These are phyloP conservation scores for Corynorhinus townsendii DNA, from an alignment of 2,113 vertebrate genomes.

Conservation along the genomic window DNA sequence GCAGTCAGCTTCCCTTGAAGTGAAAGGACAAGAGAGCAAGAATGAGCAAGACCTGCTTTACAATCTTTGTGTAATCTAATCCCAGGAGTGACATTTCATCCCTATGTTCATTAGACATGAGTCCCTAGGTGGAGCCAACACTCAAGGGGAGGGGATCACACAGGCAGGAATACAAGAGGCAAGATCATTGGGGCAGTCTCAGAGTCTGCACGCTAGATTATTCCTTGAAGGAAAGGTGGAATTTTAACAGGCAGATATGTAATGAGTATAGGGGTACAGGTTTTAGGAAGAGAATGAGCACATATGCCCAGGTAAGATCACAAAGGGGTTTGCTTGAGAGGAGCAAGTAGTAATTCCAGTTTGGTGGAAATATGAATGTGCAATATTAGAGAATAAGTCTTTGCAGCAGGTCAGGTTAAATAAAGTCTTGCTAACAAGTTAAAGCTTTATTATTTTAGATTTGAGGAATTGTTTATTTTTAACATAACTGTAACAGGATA, in stretches of 20 bases:
- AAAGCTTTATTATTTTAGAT: slow-evolving; percentile 39
- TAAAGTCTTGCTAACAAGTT: background rate
- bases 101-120: background rate
- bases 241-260: background rate
- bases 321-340: background rate
- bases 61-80: background rate
- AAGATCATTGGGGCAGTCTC: background rate
- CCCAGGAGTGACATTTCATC: background rate
- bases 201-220: background rate
- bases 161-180: background rate
- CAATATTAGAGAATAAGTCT: background rate
- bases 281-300: background rate
- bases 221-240: background rate
- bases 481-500: background rate
- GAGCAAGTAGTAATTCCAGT: background rate
- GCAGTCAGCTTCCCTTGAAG: background rate
- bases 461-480: background rate
- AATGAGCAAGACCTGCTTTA: background rate
- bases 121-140: background rate
- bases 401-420: background rate
- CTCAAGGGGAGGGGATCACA: background rate
- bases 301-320: background rate
- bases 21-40: background rate
- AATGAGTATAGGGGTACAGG: background rate
- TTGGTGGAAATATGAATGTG: background rate